A percentile compares a stretch with the other conserved stretches of the same genome.
These are phyloP conservation scores for Alexandromys fortis DNA, from an alignment of 2,113 vertebrate species.

Conservation along the genomic window DNA sequence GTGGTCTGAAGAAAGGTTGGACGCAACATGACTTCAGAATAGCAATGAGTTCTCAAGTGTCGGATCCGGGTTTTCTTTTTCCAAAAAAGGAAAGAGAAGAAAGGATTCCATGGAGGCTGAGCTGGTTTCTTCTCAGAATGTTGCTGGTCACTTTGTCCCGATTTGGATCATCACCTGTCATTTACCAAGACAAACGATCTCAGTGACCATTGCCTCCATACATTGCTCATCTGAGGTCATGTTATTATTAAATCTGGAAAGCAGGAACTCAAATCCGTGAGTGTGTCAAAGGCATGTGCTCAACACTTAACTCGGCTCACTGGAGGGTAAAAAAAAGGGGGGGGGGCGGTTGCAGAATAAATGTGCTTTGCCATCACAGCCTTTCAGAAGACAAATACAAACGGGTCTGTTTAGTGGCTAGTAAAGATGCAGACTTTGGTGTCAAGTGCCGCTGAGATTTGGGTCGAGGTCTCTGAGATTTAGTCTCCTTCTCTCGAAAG, in stretches of 20 bases:
- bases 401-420: neutral
- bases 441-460: neutral
- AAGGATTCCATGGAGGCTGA: neutral
- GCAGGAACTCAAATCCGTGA: neutral
- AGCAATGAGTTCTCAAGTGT: neutral
- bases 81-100: neutral
- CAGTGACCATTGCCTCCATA: neutral
- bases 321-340: neutral
- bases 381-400: neutral
- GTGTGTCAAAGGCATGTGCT: neutral
- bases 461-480: neutral
- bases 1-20: constrained; percentile 21
- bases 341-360: neutral
- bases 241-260: constrained; percentile 28
- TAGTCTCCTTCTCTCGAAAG: neutral
- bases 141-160: neutral
- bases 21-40: constrained; percentile 52
- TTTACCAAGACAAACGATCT: constrained; percentile 23
- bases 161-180: neutral
- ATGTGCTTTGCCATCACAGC: neutral
- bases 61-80: neutral
- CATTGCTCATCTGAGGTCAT: neutral
- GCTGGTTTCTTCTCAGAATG: neutral
- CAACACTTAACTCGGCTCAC: neutral
- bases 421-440: neutral